These are phyloP conservation scores for Ecliptopera silaceata DNA, from an alignment of 2,888 invertebrate genomes.

Conservation along the genomic window DNA sequence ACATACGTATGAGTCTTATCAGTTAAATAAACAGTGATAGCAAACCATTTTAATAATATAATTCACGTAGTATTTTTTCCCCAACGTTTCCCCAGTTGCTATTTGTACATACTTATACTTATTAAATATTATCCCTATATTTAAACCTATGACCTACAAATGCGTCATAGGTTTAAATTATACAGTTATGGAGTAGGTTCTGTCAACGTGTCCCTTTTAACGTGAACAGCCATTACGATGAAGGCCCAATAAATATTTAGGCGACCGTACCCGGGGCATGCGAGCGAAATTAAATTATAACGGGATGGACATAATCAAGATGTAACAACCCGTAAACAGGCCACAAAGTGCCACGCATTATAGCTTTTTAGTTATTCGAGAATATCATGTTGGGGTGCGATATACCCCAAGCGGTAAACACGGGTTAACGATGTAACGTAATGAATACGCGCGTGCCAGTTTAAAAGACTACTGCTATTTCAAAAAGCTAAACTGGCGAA, in stretches of 20 bases:
- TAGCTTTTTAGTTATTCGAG: not conserved
- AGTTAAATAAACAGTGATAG: not conserved
- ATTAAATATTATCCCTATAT: too few species aligned
- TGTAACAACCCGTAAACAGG: conserved; percentile 11
- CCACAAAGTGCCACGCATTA: conserved; percentile 1
- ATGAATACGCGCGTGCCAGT: too few species aligned
- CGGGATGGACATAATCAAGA: conserved; percentile 17
- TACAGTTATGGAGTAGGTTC: not conserved
- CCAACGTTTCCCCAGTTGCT: not conserved
- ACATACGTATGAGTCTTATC: not conserved
- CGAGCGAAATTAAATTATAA: conserved; percentile 28
- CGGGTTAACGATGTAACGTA: not conserved
- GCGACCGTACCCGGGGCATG: not conserved
- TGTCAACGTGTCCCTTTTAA: conserved; percentile 4
- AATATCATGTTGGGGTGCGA: not conserved
- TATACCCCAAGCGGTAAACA: not conserved
- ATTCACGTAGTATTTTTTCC: not conserved
- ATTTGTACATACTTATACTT: too few species aligned
- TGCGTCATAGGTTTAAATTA: not conserved
- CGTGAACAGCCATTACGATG: conserved; percentile 16
- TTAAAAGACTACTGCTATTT: too few species aligned
- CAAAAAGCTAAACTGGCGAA: too few species aligned
- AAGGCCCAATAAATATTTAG: conserved; percentile 28
- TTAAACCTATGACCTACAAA: not conserved
- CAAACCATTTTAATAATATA: not conserved